A percentile compares a stretch with the other conserved stretches of the same genome.
Conservation (phyloP, 2,797 vertebrate species). For the Neopelma chrysocephalum region DNA sequence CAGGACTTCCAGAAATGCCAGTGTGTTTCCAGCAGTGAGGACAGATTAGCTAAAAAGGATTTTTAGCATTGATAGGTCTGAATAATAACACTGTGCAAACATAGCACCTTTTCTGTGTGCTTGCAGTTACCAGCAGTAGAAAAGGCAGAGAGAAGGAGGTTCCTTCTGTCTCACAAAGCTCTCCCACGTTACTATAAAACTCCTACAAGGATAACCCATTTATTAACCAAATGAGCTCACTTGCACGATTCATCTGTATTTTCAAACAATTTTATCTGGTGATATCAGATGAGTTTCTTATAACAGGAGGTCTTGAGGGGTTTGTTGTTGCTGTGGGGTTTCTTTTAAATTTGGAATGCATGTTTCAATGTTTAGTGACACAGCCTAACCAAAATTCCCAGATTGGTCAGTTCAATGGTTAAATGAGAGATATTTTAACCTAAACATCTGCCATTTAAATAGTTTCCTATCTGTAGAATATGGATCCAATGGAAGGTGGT, state of each 20-base stretch:
- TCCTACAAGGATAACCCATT: neutral
- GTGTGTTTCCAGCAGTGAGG: constrained; percentile 19
- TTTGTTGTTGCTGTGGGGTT: neutral
- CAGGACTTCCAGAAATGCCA: constrained; percentile 7
- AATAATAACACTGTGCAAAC: constrained; percentile 40
- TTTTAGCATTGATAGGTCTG: constrained; percentile 21
- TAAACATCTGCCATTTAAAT: neutral
- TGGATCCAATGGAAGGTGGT: neutral
- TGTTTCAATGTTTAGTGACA: neutral
- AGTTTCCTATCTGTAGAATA: neutral
- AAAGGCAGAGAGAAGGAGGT: constrained; percentile 7
- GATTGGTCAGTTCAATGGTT: neutral
- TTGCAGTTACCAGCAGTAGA: neutral
- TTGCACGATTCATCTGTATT: neutral
- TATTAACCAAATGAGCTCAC: neutral
- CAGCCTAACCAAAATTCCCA: neutral
- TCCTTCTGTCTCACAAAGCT: constrained; percentile 17
- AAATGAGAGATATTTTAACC: neutral
- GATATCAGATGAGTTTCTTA: neutral
- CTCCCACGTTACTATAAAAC: neutral
- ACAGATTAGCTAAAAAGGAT: constrained; percentile 39
- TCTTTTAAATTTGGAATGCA: neutral
- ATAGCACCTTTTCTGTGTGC: neutral
- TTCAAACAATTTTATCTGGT: neutral
- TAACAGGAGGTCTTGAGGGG: neutral